Evolutionary conservation across 2,797 vertebrate species (phyloP).

Genomic region (Streptopelia turtur): DNA sequence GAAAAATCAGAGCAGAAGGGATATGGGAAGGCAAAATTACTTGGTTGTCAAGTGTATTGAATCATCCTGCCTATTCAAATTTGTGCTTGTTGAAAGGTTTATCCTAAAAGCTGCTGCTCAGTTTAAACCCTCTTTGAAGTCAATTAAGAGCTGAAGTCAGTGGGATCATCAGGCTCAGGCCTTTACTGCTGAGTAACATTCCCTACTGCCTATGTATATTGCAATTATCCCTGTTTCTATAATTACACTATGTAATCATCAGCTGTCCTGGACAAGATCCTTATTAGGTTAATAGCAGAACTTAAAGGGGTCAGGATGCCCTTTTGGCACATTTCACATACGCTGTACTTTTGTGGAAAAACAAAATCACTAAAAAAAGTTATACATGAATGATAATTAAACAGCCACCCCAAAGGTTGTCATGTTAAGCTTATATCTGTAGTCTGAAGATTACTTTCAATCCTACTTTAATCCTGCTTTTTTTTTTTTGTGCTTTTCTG

Average conservation of each 20-base stretch:
- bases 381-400: conserved; percentile 61
- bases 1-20: background rate
- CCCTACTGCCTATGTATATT: conserved; percentile 12
- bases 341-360: conserved; percentile 63
- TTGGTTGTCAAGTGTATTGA: background rate
- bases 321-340: conserved; percentile 70
- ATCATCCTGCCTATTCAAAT: background rate
- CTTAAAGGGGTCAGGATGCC: conserved; percentile 77
- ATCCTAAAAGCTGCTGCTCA: background rate
- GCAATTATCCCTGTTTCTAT: conserved; percentile 67
- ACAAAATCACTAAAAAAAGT: conserved; percentile 66
- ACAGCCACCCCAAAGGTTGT: background rate
- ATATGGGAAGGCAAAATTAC: background rate
- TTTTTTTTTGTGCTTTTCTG: background rate
- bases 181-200: background rate
- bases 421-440: background rate
- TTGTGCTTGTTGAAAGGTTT: conserved; percentile 25
- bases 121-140: conserved; percentile 1
- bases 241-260: conserved; percentile 71
- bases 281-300: conserved; percentile 79
- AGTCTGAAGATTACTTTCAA: conserved; percentile 6
- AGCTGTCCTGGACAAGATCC: conserved; percentile 69
- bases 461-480: background rate
- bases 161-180: background rate
- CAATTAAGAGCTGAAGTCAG: background rate